These are phyloP conservation scores for Blastobasis lacticolella DNA, from an alignment of 2,888 invertebrate genomes.

Conservation along the genomic window DNA sequence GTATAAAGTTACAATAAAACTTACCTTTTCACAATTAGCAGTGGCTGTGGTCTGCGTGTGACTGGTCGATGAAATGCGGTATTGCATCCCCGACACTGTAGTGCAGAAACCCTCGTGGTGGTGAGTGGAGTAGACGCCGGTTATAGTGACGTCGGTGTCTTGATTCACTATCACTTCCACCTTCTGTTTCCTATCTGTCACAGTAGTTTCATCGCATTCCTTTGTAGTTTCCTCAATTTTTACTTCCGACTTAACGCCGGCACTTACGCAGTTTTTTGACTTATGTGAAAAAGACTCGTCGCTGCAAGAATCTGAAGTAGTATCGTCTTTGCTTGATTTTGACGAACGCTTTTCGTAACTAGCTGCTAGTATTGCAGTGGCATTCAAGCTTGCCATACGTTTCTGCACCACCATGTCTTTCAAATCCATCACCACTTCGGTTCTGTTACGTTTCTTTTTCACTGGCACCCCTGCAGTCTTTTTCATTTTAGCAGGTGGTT, in stretches of 20 bases:
- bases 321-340: constrained; percentile 73
- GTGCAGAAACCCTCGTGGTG: constrained; percentile 87
- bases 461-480: constrained; percentile 55
- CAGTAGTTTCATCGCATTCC: constrained; percentile 46
- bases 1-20: constrained; percentile 12
- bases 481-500: constrained; percentile 61
- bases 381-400: constrained; percentile 93
- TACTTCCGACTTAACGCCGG: constrained; percentile 71
- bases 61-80: constrained; percentile 90
- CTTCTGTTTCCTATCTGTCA: constrained; percentile 66
- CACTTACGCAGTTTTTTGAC: constrained; percentile 67
- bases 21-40: constrained; percentile 81
- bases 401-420: constrained; percentile 92
- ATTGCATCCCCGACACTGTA: constrained; percentile 89
- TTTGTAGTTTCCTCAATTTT: constrained; percentile 60
- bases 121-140: constrained; percentile 88
- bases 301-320: constrained; percentile 73
- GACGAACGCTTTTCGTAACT: constrained; percentile 85
- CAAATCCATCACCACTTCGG: constrained; percentile 83
- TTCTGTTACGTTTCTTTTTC: constrained; percentile 74
- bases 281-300: constrained; percentile 69
- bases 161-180: constrained; percentile 88
- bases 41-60: constrained; percentile 90
- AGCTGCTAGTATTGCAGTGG: constrained; percentile 91
- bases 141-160: constrained; percentile 91